Percentiles rank a stretch among this genome's conserved stretches.
These are phyloP conservation scores for Channa argus DNA, from an alignment of 2,113 vertebrate genomes.

Conservation along the genomic window DNA sequence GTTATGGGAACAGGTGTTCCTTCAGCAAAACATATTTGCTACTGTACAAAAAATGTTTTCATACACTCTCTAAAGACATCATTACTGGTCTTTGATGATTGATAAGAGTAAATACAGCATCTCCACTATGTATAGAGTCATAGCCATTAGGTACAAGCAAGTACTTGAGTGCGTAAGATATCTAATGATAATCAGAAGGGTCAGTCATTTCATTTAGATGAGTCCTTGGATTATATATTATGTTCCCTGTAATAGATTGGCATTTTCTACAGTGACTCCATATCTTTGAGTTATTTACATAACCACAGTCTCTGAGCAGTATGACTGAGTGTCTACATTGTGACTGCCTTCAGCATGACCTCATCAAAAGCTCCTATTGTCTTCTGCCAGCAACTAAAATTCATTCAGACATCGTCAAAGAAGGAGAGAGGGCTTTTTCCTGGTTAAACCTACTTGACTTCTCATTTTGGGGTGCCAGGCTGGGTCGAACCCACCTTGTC, in stretches of 20 bases:
- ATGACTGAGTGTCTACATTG: too few species aligned
- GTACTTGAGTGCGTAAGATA: background rate
- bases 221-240: slow-evolving; percentile 6
- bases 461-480: too few species aligned
- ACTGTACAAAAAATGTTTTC: background rate
- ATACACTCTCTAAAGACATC: background rate
- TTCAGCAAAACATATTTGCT: slow-evolving; percentile 1
- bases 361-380: too few species aligned
- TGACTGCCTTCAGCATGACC: too few species aligned
- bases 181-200: background rate
- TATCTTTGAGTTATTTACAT: background rate
- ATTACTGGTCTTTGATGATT: background rate
- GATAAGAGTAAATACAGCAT: background rate
- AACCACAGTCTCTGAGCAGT: too few species aligned
- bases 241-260: background rate
- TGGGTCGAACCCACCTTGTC: too few species aligned
- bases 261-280: background rate
- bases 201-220: slow-evolving; percentile 6
- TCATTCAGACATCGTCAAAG: too few species aligned
- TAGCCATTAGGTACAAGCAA: background rate
- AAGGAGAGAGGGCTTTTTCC: too few species aligned
- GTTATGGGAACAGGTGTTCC: background rate
- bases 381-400: too few species aligned
- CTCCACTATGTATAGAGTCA: background rate
- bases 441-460: too few species aligned